phyloP scores from a whole-genome alignment of 2,888 invertebrate species.

The Spisula subtruncata region DNA sequence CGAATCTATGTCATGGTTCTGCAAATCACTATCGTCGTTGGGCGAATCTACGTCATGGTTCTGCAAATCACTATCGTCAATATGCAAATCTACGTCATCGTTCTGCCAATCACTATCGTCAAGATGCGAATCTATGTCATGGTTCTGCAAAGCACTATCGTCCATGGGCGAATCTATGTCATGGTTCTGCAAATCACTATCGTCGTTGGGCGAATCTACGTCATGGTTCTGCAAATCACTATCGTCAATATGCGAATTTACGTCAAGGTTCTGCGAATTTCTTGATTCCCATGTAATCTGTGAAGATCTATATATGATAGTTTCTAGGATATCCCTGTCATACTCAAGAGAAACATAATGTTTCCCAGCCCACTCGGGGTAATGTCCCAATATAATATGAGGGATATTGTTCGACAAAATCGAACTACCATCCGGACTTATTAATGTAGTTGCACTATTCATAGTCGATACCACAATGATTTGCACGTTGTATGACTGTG shows the following conservation, averaged over 20 bases:
- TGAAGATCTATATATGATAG: neutral
- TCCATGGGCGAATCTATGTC: no score
- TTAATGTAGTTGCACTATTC: constrained; percentile 34
- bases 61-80: neutral
- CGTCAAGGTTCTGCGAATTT: neutral
- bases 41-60: no score
- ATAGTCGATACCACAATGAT: constrained; percentile 34
- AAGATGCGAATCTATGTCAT: no score
- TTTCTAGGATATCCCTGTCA: neutral
- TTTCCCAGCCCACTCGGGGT: constrained; percentile 36
- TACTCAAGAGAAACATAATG: constrained; percentile 38
- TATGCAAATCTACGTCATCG: no score
- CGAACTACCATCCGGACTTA: constrained; percentile 23
- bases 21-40: neutral
- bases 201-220: no score
- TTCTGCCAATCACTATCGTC: neutral
- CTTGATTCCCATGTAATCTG: constrained; percentile 40
- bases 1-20: no score
- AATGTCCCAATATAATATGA: constrained; percentile 34
- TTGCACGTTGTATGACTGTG: constrained; percentile 36
- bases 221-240: no score
- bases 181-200: no score
- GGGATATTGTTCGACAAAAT: constrained; percentile 25
- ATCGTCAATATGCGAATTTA: constrained; percentile 11
- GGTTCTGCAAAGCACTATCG: neutral